phyloP scores from a whole-genome alignment of 2,888 invertebrate species.

The Chrysolina americana region DNA sequence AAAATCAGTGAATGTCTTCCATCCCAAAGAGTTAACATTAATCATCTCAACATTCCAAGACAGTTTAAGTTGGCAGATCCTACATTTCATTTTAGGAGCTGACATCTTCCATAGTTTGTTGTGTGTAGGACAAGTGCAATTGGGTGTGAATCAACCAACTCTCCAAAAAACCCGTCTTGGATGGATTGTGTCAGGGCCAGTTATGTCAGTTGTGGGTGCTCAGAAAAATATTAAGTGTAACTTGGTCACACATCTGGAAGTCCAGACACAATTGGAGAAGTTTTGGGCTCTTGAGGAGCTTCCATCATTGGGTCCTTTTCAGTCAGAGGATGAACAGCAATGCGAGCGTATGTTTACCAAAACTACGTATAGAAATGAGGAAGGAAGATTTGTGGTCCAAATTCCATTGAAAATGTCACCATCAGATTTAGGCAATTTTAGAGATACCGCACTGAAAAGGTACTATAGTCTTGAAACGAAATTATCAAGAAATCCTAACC shows the following conservation, averaged over 20 bases:
- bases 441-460: not conserved
- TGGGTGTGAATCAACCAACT: too few species aligned
- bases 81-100: conserved; percentile 10
- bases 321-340: conserved; percentile 18
- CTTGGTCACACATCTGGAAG: not conserved
- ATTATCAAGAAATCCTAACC: conserved; percentile 35
- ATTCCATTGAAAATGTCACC: conserved; percentile 16
- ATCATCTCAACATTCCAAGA: conserved; percentile 19
- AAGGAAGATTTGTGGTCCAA: conserved; percentile 23
- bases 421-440: conserved; percentile 12
- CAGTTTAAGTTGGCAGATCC: conserved; percentile 33
- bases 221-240: not conserved
- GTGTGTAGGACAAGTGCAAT: too few species aligned
- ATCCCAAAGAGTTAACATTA: not conserved
- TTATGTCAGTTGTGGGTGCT: too few species aligned
- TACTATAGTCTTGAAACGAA: conserved; percentile 11
- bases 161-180: too few species aligned
- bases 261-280: conserved; percentile 11
- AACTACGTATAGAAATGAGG: not conserved
- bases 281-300: conserved; percentile 22
- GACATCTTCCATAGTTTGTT: too few species aligned
- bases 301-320: not conserved
- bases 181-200: too few species aligned
- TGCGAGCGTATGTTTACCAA: conserved; percentile 23
- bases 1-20: conserved; percentile 6